These are phyloP conservation scores for Karalla daura DNA, from an alignment of 2,797 vertebrate species.

Conservation along the genomic window DNA sequence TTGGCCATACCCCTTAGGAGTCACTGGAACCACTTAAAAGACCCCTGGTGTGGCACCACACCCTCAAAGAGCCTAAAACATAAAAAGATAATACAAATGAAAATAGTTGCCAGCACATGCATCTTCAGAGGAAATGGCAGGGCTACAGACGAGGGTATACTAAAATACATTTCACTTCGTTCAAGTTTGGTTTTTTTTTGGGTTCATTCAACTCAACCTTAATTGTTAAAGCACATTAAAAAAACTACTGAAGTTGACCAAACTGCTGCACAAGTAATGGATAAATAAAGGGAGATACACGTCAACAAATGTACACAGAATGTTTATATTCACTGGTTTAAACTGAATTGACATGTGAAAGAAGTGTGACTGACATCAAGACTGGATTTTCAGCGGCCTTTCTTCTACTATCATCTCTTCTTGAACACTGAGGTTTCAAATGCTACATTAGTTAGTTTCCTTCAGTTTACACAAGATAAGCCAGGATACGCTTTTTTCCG, in stretches of 20 bases:
- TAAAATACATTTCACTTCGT: not conserved
- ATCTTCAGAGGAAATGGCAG: not conserved
- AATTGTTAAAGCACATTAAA: not conserved
- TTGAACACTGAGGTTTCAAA: no score
- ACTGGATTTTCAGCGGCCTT: no score
- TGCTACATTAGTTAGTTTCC: no score
- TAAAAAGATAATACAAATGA: slow-evolving; percentile 1
- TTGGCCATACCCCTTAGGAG: not conserved
- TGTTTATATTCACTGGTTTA: not conserved
- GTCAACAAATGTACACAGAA: no score
- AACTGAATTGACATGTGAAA: not conserved
- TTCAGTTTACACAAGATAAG: not conserved
- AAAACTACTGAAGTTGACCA: no score
- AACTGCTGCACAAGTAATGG: no score
- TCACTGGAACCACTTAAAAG: not conserved
- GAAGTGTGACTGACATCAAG: not conserved
- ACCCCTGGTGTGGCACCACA: not conserved
- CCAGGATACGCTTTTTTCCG: slow-evolving; percentile 10
- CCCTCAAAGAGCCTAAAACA: no score
- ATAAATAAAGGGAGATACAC: no score
- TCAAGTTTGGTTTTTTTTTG: not conserved
- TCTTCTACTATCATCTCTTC: no score
- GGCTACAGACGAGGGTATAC: not conserved
- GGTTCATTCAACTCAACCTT: not conserved
- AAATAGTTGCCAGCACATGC: not conserved